phyloP scores from a whole-genome alignment of 2,113 vertebrate genomes.

The Sapajus apella region DNA sequence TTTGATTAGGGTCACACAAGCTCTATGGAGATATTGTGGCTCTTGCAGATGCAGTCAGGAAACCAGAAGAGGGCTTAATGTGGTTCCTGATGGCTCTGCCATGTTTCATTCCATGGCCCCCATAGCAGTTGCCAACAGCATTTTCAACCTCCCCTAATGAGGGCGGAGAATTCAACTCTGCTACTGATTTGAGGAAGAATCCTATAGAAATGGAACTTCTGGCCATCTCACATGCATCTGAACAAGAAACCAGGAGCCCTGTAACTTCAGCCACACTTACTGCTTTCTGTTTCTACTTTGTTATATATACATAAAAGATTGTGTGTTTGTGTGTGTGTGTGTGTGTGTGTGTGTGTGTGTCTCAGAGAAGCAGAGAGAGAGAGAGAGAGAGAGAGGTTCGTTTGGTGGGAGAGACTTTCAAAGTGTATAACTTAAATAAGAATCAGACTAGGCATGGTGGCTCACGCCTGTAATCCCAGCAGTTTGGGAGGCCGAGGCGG shows the following conservation, averaged over 20 bases:
- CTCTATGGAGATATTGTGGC: background rate
- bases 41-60: background rate
- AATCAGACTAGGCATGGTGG: background rate
- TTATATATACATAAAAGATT: background rate
- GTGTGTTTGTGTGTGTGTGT: background rate
- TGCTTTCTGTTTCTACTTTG: background rate
- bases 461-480: too few species aligned
- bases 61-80: background rate
- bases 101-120: background rate
- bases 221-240: background rate
- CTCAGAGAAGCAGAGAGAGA: too few species aligned
- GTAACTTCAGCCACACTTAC: background rate
- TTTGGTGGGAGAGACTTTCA: background rate
- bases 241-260: background rate
- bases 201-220: background rate
- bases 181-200: background rate
- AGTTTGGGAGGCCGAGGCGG: too few species aligned
- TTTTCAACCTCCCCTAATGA: background rate
- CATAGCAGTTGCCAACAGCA: background rate
- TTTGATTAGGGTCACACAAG: background rate
- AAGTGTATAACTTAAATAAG: conserved; percentile 2
- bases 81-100: background rate
- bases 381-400: background rate
- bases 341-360: background rate
- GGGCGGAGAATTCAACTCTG: background rate